phyloP scores from a whole-genome alignment of 2,797 vertebrate species.

The Macropodus opercularis region DNA sequence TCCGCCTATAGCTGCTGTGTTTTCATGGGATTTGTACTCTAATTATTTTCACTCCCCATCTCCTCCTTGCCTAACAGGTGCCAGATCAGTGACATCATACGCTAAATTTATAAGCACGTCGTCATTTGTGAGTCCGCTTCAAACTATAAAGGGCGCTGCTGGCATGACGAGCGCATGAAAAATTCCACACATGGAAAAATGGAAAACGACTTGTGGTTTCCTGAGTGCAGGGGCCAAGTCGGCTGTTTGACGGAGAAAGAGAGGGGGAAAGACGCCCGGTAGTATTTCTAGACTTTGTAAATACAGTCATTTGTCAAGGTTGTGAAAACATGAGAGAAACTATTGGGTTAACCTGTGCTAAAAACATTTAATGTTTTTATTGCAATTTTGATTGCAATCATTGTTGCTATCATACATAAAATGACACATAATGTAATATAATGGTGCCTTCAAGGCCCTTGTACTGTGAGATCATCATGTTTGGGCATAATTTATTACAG shows the following conservation, averaged over 20 bases:
- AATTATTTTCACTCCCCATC: slow-evolving; percentile 43
- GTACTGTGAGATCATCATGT: slow-evolving; percentile 46
- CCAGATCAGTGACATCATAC: slow-evolving; percentile 78
- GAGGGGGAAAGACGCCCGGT: slow-evolving; percentile 14
- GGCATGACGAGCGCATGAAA: slow-evolving; percentile 75
- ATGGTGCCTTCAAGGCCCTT: slow-evolving; percentile 51
- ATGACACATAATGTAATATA: slow-evolving; percentile 47
- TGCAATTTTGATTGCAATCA: slow-evolving; percentile 64
- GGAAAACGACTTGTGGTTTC: slow-evolving; percentile 84
- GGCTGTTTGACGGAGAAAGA: slow-evolving; percentile 65
- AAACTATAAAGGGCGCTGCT: slow-evolving; percentile 71
- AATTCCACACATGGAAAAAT: slow-evolving; percentile 83
- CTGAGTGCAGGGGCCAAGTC: slow-evolving; percentile 72
- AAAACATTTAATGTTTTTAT: slow-evolving; percentile 51
- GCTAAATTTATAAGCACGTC: slow-evolving; percentile 73
- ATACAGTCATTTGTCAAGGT: slow-evolving; percentile 72
- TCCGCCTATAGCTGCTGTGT: slow-evolving; percentile 13
- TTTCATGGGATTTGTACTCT: slow-evolving; percentile 37
- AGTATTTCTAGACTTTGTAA: slow-evolving; percentile 69
- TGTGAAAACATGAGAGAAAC: slow-evolving; percentile 66
- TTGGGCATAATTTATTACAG: slow-evolving; percentile 19
- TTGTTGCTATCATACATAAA: slow-evolving; percentile 25
- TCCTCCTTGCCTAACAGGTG: slow-evolving; percentile 41
- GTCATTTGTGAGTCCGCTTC: slow-evolving; percentile 68
- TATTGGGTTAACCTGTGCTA: slow-evolving; percentile 43